Conservation (phyloP, 2,888 invertebrate species). For the Lepidocyrtinus sp. region DNA sequence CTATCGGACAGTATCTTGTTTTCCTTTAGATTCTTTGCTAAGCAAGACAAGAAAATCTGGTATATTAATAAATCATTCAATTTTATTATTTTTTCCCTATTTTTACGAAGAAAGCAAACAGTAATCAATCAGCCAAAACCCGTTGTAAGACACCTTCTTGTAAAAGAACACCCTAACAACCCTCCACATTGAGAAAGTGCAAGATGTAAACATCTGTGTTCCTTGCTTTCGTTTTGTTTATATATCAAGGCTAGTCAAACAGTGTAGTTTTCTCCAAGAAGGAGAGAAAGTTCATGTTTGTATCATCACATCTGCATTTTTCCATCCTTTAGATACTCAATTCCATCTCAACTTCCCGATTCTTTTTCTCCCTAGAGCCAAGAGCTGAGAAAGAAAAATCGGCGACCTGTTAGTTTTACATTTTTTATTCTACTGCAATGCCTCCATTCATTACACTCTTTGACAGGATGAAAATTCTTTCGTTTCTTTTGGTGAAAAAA, state of each 20-base stretch:
- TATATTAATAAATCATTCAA: conserved; percentile 13
- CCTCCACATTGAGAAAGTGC: not conserved
- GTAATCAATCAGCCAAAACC: conserved; percentile 1
- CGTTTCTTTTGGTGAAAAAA: conserved; percentile 34
- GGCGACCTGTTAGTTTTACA: conserved; percentile 26
- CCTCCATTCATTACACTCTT: conserved; percentile 27
- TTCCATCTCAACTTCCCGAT: conserved; percentile 13
- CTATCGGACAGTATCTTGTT: too few relatives aligned
- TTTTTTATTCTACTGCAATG: conserved; percentile 19
- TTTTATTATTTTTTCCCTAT: conserved; percentile 13
- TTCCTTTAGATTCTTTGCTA: too few relatives aligned
- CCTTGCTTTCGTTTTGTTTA: not conserved
- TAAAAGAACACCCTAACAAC: not conserved
- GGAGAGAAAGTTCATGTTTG: not conserved
- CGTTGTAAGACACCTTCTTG: conserved; percentile 8
- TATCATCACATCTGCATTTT: conserved; percentile 1
- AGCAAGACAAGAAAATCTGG: not conserved
- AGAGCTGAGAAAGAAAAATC: not conserved
- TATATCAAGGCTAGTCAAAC: conserved; percentile 10
- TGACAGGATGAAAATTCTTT: conserved; percentile 30
- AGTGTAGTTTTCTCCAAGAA: not conserved
- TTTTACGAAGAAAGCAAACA: conserved; percentile 7
- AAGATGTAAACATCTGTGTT: conserved; percentile 18
- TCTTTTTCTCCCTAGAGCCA: not conserved
- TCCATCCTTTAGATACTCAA: not conserved